Evolutionary conservation across 2,113 vertebrate species (phyloP).

Genomic region (human (Homo sapiens)): DNA sequence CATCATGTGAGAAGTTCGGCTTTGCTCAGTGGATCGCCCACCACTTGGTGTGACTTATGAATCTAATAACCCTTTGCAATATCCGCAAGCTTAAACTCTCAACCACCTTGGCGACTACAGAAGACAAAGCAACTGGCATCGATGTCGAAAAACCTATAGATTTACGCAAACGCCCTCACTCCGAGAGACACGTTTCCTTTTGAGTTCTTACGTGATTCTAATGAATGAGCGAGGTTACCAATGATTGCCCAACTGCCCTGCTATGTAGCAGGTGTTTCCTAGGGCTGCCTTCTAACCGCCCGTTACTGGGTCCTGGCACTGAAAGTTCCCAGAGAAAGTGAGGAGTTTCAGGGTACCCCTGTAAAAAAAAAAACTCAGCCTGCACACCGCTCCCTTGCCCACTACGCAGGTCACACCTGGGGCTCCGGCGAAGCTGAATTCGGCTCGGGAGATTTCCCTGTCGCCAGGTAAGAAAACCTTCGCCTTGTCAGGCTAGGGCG

Average conservation of each 20-base stretch:
- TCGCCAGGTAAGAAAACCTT: slow-evolving; percentile 85
- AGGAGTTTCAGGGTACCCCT: slow-evolving; percentile 73
- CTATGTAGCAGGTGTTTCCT: slow-evolving; percentile 75
- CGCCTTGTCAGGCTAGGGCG: slow-evolving; percentile 75
- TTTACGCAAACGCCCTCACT: slow-evolving; percentile 92
- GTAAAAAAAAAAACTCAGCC: slow-evolving; percentile 42
- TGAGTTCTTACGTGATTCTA: slow-evolving; percentile 94
- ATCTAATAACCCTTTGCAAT: slow-evolving; percentile 99
- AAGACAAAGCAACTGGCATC: slow-evolving; percentile 91
- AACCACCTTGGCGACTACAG: slow-evolving; percentile 95
- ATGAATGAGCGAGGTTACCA: slow-evolving; percentile 88
- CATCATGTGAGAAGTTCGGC: slow-evolving; percentile 99
- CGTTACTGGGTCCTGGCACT: slow-evolving; percentile 77
- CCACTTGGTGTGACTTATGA: slow-evolving; percentile 99
- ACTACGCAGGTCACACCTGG: slow-evolving; percentile 76
- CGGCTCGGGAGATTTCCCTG: slow-evolving; percentile 75
- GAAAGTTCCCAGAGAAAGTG: slow-evolving; percentile 84
- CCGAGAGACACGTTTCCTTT: slow-evolving; percentile 90
- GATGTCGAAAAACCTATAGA: slow-evolving; percentile 90
- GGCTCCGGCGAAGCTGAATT: slow-evolving; percentile 72
- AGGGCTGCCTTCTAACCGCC: slow-evolving; percentile 71
- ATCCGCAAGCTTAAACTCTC: slow-evolving; percentile 98
- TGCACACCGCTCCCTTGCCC: slow-evolving; percentile 75
- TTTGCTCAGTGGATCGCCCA: slow-evolving; percentile 99
- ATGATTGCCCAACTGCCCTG: slow-evolving; percentile 72